phyloP scores from a whole-genome alignment of 2,888 invertebrate genomes.

The Dilophus febrilis region DNA sequence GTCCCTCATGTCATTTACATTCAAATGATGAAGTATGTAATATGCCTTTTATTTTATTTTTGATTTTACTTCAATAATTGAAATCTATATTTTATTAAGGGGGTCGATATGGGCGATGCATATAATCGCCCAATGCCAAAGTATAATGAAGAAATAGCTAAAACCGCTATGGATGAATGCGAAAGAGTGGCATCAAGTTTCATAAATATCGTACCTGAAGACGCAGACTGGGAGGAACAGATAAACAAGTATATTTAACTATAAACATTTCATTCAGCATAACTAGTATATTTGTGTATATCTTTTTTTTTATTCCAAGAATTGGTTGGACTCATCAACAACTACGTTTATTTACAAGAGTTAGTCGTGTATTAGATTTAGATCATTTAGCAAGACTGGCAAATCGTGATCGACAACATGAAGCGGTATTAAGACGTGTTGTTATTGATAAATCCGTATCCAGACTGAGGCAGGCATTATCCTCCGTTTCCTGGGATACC shows the following conservation, averaged over 20 bases:
- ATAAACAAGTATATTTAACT: slow-evolving; percentile 36
- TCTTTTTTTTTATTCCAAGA: slow-evolving; percentile 23
- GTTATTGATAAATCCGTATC: slow-evolving; percentile 53
- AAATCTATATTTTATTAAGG: slow-evolving; percentile 11
- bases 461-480: slow-evolving; percentile 47
- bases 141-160: slow-evolving; percentile 41
- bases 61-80: background rate
- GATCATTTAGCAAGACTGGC: slow-evolving; percentile 49
- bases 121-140: slow-evolving; percentile 30
- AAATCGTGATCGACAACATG: slow-evolving; percentile 38
- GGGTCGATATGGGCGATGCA: slow-evolving; percentile 32
- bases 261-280: background rate
- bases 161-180: slow-evolving; percentile 52
- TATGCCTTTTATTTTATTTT: background rate
- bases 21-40: slow-evolving; percentile 19
- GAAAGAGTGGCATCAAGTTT: slow-evolving; percentile 44
- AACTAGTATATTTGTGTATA: slow-evolving; percentile 1
- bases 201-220: slow-evolving; percentile 34
- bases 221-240: slow-evolving; percentile 51
- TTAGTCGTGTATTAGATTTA: slow-evolving; percentile 44
- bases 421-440: slow-evolving; percentile 48
- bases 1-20: slow-evolving; percentile 26
- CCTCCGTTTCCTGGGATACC: slow-evolving; percentile 54
- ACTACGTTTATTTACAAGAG: slow-evolving; percentile 44
- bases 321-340: slow-evolving; percentile 45